Evolutionary conservation across 2,113 vertebrate genomes (phyloP), one percentile per base, ranked within the genome.

Genomic region (Colius striatus): DNA sequence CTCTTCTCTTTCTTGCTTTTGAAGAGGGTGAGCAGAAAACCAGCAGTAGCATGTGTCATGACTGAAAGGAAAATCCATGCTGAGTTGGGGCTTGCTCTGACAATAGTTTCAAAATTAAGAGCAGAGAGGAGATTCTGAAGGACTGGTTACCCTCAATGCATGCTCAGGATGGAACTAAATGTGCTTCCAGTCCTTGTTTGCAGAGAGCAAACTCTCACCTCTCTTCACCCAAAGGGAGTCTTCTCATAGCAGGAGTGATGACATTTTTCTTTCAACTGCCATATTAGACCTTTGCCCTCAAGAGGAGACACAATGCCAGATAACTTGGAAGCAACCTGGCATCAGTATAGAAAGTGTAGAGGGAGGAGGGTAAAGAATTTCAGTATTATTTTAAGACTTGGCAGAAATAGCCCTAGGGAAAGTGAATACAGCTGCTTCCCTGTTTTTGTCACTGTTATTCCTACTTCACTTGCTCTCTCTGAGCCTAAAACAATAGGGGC

Each of bases 21-120:
- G 87, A 86, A 92, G 81, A 76, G 55, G 23, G 18, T 67, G 84
- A 62, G 84, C 87, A 94, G 91, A 50, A 94, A 94, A 75, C 81
- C 74, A 87, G n/a, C 34, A 18, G 2, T 60, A 41, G 79, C 70
- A 53, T 0, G 2, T 90, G 79, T 84, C 66, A 57, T 11, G 86
- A 89, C 50, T 51, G 70, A 93, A 62, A 73, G 73, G 76, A 70
- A 76, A 84, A 67, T 27, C 21, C 23, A 7, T n/a, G 79, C 79
- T 92, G 51, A 86, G 80, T 67, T 89, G 86, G 62, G 94, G 72
- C 82, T 82, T 79, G 76, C 43, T 94, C 45, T 57, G 79, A 75
- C 61, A 78, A 61, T 68, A 22, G n/a, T 38, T 83, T 84, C 55
- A 51, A 55, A 86, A 76, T 16, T 23, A 94, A 88, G 60, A 68